Evolutionary conservation across 2,113 vertebrate species (phyloP).

Genomic region (Chionis minor): DNA sequence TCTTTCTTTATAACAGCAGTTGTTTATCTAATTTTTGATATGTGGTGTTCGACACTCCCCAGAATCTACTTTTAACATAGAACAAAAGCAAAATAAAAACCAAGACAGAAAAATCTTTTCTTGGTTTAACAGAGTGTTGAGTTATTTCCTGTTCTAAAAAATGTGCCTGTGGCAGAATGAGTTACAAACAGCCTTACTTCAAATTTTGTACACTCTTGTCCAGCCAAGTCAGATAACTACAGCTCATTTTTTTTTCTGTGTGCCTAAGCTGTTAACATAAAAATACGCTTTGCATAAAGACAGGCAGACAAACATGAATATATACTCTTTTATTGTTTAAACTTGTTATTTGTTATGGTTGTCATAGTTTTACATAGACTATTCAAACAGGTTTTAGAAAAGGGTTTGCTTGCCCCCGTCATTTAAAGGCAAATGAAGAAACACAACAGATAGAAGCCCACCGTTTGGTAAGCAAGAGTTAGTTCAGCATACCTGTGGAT

Average conservation of each 20-base stretch:
- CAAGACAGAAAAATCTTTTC: not conserved
- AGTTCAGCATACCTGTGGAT: not conserved
- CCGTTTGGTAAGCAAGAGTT: not conserved
- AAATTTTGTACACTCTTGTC: not conserved
- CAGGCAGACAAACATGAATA: not conserved
- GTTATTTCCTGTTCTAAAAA: not conserved
- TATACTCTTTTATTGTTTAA: not conserved
- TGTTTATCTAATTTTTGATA: not conserved
- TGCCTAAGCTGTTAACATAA: not conserved
- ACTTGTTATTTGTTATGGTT: not conserved
- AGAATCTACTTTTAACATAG: not conserved
- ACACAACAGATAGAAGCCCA: not conserved
- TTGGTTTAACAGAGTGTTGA: not conserved
- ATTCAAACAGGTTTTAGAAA: not conserved
- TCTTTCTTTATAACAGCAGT: not conserved
- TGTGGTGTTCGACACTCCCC: not conserved
- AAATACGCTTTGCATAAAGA: not conserved
- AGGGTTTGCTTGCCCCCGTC: not conserved
- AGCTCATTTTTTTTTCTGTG: not conserved
- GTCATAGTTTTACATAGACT: not conserved
- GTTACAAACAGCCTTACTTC: not conserved
- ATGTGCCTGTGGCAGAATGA: not conserved
- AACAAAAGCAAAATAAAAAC: not conserved
- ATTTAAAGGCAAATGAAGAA: not conserved
- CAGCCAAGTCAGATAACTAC: not conserved